Percentiles rank a stretch among this genome's conserved stretches.
Evolutionary conservation across 2,113 vertebrate species (phyloP).

Genomic region (Bagarius yarrelli): DNA sequence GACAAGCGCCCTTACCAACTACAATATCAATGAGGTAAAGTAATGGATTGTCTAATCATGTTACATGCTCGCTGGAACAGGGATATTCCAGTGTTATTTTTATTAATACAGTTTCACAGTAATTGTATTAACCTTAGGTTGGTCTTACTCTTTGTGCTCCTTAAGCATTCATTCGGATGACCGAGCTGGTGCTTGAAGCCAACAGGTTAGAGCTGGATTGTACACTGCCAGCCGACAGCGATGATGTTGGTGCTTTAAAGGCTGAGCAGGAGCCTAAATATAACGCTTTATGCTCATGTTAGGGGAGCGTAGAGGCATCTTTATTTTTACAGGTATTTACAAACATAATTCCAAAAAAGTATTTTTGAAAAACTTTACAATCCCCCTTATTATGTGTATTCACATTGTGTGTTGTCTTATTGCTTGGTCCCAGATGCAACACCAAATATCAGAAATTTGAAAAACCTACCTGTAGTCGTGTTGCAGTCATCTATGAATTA

Average conservation of each 20-base stretch:
- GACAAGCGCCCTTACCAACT: constrained; percentile 96
- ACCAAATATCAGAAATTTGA: not conserved
- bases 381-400: not conserved
- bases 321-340: not conserved
- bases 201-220: constrained; percentile 87
- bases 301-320: not conserved
- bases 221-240: not conserved
- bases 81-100: not conserved
- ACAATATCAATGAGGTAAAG: constrained; percentile 90
- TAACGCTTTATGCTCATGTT: constrained; percentile 11
- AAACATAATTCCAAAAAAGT: not conserved
- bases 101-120: not conserved
- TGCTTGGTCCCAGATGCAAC: not conserved
- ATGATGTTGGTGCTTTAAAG: not conserved
- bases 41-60: not conserved
- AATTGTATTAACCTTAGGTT: constrained; percentile 26
- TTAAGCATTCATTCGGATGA: constrained; percentile 89
- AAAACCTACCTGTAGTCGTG: not conserved
- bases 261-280: constrained; percentile 1
- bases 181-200: constrained; percentile 89
- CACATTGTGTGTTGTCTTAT: not conserved
- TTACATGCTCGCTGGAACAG: not conserved
- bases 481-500: not conserved
- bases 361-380: too few relatives aligned
- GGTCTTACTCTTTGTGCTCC: constrained; percentile 6